Conservation (phyloP, 1,140 invertebrate species). For the Drosophila nannoptera region DNA sequence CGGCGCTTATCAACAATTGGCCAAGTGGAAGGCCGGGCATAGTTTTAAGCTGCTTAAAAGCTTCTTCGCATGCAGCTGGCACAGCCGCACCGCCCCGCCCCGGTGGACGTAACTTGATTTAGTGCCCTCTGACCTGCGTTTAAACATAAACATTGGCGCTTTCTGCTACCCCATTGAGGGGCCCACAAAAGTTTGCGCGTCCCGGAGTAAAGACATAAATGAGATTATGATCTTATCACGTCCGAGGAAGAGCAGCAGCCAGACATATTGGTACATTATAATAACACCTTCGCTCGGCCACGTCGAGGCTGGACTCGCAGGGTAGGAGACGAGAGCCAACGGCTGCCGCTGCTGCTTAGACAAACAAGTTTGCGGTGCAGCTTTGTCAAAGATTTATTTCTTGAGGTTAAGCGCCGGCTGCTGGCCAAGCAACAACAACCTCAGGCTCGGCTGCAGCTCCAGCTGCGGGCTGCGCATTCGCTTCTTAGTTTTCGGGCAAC, state of each 20-base stretch:
- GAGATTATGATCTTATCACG: slow-evolving; percentile 79
- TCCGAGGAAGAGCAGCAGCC: slow-evolving; percentile 23
- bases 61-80: slow-evolving; percentile 51
- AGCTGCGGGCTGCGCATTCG: slow-evolving; percentile 4
- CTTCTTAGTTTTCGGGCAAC: slow-evolving; percentile 27
- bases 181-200: slow-evolving; percentile 63
- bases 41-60: slow-evolving; percentile 78
- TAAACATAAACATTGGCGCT: slow-evolving; percentile 77
- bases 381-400: slow-evolving; percentile 79
- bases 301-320: slow-evolving; percentile 1
- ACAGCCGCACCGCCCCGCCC: not conserved
- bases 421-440: slow-evolving; percentile 25
- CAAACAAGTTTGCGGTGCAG: slow-evolving; percentile 75
- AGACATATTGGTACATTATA: slow-evolving; percentile 67
- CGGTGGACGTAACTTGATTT: slow-evolving; percentile 72
- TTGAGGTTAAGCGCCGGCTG: slow-evolving; percentile 73
- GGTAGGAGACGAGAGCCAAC: too few relatives aligned
- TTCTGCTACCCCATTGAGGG: slow-evolving; percentile 35
- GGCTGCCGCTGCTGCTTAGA: slow-evolving; percentile 54
- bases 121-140: slow-evolving; percentile 79
- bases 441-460: not conserved
- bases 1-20: slow-evolving; percentile 71
- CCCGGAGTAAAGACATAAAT: slow-evolving; percentile 77
- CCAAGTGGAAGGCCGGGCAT: slow-evolving; percentile 58
- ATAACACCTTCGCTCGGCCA: slow-evolving; percentile 63